phyloP scores from a whole-genome alignment of 2,113 vertebrate species.

The Pteruthius melanotis region DNA sequence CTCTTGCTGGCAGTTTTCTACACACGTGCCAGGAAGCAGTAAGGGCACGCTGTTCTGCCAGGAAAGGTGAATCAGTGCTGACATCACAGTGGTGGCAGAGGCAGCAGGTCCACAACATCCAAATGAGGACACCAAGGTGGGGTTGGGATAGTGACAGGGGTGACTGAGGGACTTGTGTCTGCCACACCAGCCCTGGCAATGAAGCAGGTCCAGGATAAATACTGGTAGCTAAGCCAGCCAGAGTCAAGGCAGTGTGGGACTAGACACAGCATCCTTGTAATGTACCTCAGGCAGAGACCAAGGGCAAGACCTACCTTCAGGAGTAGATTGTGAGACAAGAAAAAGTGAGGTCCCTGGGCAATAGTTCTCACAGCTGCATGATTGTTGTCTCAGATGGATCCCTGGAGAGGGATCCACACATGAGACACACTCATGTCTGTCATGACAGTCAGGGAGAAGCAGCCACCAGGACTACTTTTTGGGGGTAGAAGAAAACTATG shows the following conservation, averaged over 20 bases:
- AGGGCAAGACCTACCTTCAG: background rate
- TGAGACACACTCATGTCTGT: background rate
- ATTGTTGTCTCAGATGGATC: rapidly evolving
- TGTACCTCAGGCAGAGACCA: rapidly evolving
- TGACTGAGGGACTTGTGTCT: too few relatives aligned
- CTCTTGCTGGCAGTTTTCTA: background rate
- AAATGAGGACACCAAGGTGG: rapidly evolving
- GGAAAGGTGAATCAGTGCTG: background rate
- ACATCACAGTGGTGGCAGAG: background rate
- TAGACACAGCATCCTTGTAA: rapidly evolving
- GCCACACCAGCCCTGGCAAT: rapidly evolving
- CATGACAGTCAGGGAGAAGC: background rate
- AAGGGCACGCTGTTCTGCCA: background rate
- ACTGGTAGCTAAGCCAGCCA: background rate
- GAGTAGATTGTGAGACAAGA: rapidly evolving
- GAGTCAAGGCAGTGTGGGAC: background rate
- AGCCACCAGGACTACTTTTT: background rate
- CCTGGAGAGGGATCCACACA: too few relatives aligned
- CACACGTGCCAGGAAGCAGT: rapidly evolving
- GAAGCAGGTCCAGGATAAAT: background rate
- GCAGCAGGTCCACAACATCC: background rate
- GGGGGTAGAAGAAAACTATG: background rate
- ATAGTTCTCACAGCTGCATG: background rate
- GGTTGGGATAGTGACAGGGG: rapidly evolving
- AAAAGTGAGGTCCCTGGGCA: background rate